Percentiles rank a stretch among this genome's conserved stretches.
phyloP scores from a whole-genome alignment of 2,113 vertebrate species.

The Dasyprocta punctata region DNA sequence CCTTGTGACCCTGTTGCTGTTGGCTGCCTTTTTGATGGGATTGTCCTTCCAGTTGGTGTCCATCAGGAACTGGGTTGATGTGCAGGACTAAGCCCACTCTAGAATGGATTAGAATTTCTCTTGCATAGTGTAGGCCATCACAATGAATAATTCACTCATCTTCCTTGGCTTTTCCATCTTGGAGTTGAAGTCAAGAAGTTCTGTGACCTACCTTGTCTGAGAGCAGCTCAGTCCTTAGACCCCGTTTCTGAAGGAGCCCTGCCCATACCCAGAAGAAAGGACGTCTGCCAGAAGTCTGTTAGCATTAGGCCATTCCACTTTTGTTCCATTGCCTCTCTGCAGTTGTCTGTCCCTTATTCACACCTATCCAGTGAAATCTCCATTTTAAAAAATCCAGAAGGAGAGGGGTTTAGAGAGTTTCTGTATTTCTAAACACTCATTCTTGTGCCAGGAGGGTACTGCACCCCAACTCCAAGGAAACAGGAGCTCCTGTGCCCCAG shows the following conservation, averaged over 20 bases:
- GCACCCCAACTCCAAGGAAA: not conserved
- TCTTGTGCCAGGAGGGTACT: not conserved
- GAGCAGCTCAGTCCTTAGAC: not conserved
- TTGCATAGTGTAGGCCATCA: not conserved
- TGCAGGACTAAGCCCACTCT: not conserved
- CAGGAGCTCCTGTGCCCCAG: no score
- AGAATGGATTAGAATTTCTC: not conserved
- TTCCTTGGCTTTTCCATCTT: not conserved
- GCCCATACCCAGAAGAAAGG: not conserved
- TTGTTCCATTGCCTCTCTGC: not conserved
- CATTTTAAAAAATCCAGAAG: not conserved
- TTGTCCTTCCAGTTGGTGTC: not conserved
- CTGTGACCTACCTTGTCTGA: not conserved
- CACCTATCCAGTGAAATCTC: not conserved
- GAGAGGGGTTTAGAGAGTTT: not conserved
- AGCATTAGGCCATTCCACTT: no score
- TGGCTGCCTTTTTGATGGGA: not conserved
- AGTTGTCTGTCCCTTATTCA: not conserved
- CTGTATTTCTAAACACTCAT: not conserved
- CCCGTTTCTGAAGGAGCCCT: not conserved
- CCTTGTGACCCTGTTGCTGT: not conserved
- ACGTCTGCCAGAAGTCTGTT: not conserved
- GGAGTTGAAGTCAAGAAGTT: not conserved
- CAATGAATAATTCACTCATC: not conserved
- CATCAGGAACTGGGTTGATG: not conserved